Evolutionary conservation across 1,140 invertebrate species (phyloP), one percentile per base, ranked within the genome.

Genomic region (Drosophila malerkotliana): DNA sequence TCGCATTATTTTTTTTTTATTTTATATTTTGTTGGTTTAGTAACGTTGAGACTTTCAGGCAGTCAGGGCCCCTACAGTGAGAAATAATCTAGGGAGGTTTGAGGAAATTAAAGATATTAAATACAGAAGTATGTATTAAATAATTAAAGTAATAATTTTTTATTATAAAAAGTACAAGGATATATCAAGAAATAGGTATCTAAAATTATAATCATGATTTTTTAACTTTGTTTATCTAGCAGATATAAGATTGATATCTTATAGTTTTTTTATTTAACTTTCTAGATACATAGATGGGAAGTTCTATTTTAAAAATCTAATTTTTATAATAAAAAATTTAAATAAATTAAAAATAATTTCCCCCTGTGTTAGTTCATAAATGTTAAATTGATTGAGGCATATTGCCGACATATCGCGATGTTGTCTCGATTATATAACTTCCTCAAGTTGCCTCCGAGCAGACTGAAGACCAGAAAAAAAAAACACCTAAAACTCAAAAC

Each of bases 321-420:
- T 12, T 9, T 24, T 1, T 4, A 26, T 14, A 41, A 24, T 0
- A 56, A 44, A 3, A 1, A 4, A 21, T 45, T 30, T 21, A 3
- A 3, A 7, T 37, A 37, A 9, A 28, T 28, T 28, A 4, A 7
- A 6, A 5, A 6, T 28, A 0, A 28, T 58, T 58, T 47, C 6
- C 32, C 2, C 18, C 28, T 28, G 48, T 74, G 18, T 18, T 47
- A 32, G 74, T 74, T 77, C 79, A 87, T 77, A 85, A 85, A 79
- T 87, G 81, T 87, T 87, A 81, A 88, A 88, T 79, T 87, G 83
- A 87, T 87, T 88, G 83, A 88, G 71, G 79, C 78, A 77, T 81
- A 72, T 68, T 69, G 77, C 63, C 64, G 56, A 77, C 72, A 81
- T 66, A 81, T 81, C 78, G 60, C 72, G 60, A 69, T 69, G 71